These are phyloP conservation scores for Notodonta ziczac DNA, from an alignment of 2,888 invertebrate species.

Conservation along the genomic window DNA sequence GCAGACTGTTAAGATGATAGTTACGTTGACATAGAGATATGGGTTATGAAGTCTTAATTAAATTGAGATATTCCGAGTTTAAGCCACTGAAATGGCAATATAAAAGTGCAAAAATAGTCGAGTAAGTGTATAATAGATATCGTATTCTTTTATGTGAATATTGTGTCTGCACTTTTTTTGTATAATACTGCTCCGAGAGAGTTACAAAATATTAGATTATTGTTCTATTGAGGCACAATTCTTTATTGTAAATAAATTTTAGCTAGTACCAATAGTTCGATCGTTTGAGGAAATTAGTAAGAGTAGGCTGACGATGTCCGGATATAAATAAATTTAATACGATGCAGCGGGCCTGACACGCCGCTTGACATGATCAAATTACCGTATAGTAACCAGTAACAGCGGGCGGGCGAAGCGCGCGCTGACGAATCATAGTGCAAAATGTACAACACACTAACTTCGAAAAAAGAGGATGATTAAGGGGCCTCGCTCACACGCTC, in stretches of 20 bases:
- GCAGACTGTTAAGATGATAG: conserved; percentile 64
- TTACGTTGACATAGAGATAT: conserved; percentile 67
- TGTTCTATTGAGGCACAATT: conserved; percentile 79
- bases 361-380: conserved; percentile 9
- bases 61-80: conserved; percentile 83
- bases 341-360: conserved; percentile 38
- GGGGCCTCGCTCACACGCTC: too few relatives aligned
- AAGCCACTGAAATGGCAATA: conserved; percentile 80
- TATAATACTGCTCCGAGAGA: conserved; percentile 71
- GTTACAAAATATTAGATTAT: conserved; percentile 71
- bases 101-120: conserved; percentile 81
- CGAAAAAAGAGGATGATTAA: conserved; percentile 58
- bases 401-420: conserved; percentile 17
- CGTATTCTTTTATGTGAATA: conserved; percentile 80
- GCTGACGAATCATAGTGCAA: conserved; percentile 31
- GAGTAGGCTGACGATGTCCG: conserved; percentile 48
- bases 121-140: conserved; percentile 78
- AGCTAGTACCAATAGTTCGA: conserved; percentile 70
- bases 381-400: conserved; percentile 19
- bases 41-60: conserved; percentile 80
- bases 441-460: conserved; percentile 64
- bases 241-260: conserved; percentile 79
- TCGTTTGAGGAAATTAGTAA: conserved; percentile 60
- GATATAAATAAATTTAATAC: conserved; percentile 35
- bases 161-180: conserved; percentile 78